phyloP scores from a whole-genome alignment of 2,888 invertebrate genomes.

The Belgica antarctica region DNA sequence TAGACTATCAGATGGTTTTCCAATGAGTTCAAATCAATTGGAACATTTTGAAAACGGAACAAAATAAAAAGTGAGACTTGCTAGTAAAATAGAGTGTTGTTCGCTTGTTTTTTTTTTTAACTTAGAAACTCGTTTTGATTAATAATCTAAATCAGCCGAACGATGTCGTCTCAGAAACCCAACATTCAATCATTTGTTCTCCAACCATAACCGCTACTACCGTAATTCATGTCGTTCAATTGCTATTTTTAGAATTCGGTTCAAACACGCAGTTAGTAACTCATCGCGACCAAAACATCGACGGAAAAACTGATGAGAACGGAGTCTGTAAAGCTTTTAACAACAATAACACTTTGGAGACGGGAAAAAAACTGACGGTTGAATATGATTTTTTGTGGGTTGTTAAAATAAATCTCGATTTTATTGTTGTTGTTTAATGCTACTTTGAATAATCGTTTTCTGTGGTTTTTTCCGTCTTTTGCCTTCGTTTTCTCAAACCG shows the following conservation, averaged over 20 bases:
- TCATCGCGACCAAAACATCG: not conserved
- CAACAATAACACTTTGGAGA: not conserved
- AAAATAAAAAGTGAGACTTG: too few species aligned
- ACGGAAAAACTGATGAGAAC: conserved; percentile 16
- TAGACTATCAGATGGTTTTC: too few species aligned
- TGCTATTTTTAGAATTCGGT: not conserved
- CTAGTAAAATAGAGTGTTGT: too few species aligned
- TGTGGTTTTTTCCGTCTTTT: conserved; percentile 43
- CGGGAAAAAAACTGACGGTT: not conserved
- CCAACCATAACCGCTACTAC: too few species aligned
- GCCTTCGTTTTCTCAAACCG: not conserved
- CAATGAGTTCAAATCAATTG: too few species aligned
- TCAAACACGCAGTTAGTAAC: not conserved
- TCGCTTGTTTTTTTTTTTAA: too few species aligned
- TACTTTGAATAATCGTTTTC: conserved; percentile 42
- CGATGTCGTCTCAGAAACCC: too few species aligned
- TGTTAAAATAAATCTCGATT: conserved; percentile 20
- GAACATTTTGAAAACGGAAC: too few species aligned
- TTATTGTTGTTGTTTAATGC: conserved; percentile 9
- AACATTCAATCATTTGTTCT: too few species aligned
- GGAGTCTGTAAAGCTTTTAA: not conserved
- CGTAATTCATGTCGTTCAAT: not conserved
- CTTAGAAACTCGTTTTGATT: too few species aligned
- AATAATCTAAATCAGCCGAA: too few species aligned
- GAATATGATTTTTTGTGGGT: conserved; percentile 24